Base-by-base conservation (phyloP, 2,888 invertebrate species). In the Caenorhabditis sinica region DNA sequence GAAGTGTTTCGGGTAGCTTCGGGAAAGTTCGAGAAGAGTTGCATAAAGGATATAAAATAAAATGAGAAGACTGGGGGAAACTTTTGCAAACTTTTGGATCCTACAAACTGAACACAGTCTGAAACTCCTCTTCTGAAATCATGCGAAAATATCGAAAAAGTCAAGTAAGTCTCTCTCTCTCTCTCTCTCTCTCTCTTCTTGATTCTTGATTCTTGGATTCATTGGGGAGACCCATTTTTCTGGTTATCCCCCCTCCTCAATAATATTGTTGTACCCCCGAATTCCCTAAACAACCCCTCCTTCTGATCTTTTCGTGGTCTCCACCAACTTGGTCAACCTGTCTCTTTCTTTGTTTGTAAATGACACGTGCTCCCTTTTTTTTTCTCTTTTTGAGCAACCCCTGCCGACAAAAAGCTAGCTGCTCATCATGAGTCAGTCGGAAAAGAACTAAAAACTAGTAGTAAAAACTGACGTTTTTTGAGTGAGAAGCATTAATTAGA, bases 361-460 rank as follows among this genome's bases (percentile, higher is more conserved):
- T 56, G 53, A 56, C 56, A 69, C 69, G 56, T 69, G 69, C 69
- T 69, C 53, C 13, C 13, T 40, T 13, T 11, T 13, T 45, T 65
- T 69, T 40, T 40, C 13, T 11, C 13, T 45, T 65, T 69, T 65
- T 49, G 45, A 45, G 33, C 40, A 56, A 49, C 20, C 5, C 33
- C 8, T 33, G 33, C 23, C 43, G 20, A 36, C 25, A 63, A 36
- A 43, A 65, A 66, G 66, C 65, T 23, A 68, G 51, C 56, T 17
- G 68, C 51, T 69, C 53, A 51, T 69, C 68, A 25, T 69, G 69
- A 69, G 23, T 69, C 69, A 69, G 17, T 68, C 8, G 28, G 4
- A 23, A 69, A n/a, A n/a, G n/a, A n/a, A n/a, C n/a, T n/a, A n/a
- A 69, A 56, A 69, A 69, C 69, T 56, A 43, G 69, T 51, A 65